Evolutionary conservation across 2,888 invertebrate species (phyloP), one percentile per base, ranked within the genome.

Genomic region (Phoenoteleia sp.): DNA sequence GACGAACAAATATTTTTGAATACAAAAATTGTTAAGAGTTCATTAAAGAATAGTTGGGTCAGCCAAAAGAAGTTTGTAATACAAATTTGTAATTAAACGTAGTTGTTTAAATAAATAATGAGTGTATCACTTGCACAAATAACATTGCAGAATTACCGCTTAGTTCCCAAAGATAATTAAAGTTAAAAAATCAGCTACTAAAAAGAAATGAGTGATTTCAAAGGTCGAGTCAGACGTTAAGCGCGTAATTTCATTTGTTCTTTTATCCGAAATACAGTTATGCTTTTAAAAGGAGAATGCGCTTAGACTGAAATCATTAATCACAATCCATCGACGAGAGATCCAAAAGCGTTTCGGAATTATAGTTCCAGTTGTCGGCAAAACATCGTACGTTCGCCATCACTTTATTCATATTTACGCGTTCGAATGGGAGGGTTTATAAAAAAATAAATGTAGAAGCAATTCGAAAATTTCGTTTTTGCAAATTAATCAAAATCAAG

Each of bases 251-350:
- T 75, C 75, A 64, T 64, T 79, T 80, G 74, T 69, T 77, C 74
- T 77, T 86, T 81, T 77, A 76, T 67, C 67, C 54, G 69, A 69
- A 77, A 80, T 86, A 86, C 72, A 81, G 82, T 80, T 76, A 86
- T 74, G 72, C 67, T 66, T 80, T 82, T 71, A 79, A 79, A 84
- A 79, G 56, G 62, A 81, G 81, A 66, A 75, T 76, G 52, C 60
- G 79, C 47, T 72, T 45, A 29, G 66, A 67, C 72, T 52, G 75
- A 56, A 84, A 86, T 85, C 89, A 89, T 89, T 87, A 88, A 89
- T 89, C 89, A 89, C 87, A 87, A 88, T 89, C 87, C 81, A 87
- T 89, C 89, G 88, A 86, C 87, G 80, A 86, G 87, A 81, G 83
- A 85, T 87, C 67, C 85, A 67, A 39, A 58, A 66, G 71, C 74